Evolutionary conservation across 1,140 invertebrate genomes (phyloP).

Genomic region (Luehdorfia chinensis): DNA sequence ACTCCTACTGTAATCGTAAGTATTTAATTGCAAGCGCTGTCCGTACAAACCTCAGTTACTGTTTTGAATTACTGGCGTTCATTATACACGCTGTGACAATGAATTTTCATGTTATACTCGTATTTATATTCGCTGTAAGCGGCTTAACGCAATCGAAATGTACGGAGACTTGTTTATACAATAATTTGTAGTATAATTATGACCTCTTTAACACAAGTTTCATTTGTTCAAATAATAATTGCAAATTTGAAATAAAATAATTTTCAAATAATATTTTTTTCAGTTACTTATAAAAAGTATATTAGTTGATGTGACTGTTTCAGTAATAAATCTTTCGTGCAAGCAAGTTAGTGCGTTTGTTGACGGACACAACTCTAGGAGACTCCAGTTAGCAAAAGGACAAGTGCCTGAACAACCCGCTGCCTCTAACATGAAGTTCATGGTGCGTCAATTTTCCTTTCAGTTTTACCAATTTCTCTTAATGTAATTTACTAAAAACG

Average conservation of each 20-base stretch:
- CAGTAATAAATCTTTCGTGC: conserved; percentile 48
- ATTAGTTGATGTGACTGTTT: conserved; percentile 19
- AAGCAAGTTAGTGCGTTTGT: conserved; percentile 44
- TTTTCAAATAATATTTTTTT: background rate
- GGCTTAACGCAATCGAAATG: conserved; percentile 24
- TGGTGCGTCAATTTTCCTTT: conserved; percentile 32
- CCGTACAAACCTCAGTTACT: conserved; percentile 13
- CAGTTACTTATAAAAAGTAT: background rate
- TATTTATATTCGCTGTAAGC: conserved; percentile 24
- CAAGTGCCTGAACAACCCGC: conserved; percentile 43
- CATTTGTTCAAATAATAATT: too few species aligned
- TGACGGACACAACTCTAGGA: conserved; percentile 49
- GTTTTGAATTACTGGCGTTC: conserved; percentile 17
- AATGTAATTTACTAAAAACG: too few species aligned
- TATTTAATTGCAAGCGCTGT: background rate
- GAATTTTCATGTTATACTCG: conserved; percentile 12
- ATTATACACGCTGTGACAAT: conserved; percentile 15
- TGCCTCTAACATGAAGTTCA: conserved; percentile 50
- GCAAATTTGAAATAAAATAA: background rate
- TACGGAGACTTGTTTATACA: conserved; percentile 17
- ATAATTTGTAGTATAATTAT: background rate
- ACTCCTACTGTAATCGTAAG: conserved; percentile 2
- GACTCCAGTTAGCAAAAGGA: conserved; percentile 41
- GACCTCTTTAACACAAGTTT: too few species aligned
- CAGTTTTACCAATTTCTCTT: too few species aligned